Base-by-base conservation (phyloP, 2,888 invertebrate species). In the Acrocera orbiculus region DNA sequence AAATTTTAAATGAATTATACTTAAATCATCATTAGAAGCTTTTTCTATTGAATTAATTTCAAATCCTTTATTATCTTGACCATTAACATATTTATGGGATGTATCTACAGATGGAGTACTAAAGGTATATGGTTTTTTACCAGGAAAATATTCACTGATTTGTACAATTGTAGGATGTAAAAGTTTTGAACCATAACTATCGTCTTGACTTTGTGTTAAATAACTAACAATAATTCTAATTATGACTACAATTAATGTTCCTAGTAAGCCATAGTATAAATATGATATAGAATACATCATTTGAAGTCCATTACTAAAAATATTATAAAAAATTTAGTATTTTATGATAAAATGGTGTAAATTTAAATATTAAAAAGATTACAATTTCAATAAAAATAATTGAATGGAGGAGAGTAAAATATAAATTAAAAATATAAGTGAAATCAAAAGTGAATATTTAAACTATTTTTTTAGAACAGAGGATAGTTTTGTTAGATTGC, bases 221-320 rank as follows among this genome's bases (percentile, higher is more conserved):
- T 68, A 66, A 46, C 83, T 82, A 10, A 81, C 66, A 3, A 79
- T 52, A 36, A 71, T 65, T 6, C 83, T 85, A 2, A 82, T 55
- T 1, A 67, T 37, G 1, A 85, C 67, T 2, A 83, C 82, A n/a
- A 76, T 67, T 14, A 73, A 42, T 13, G 81, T 81, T 1, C 85
- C 86, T 30, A 85, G 70, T 9, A 82, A 66, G 2, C 81, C 77
- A 54, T 85, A 86, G 67, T 85, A 85, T 83, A 85, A 85, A 60
- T 82, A 86, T 2, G 82, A 80, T 29, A 82, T 66, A 1, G 76
- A 70, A 53, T 81, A 83, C 41, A 83, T 60, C 28, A 64, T 61
- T 20, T 69, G 61, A 28, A 76, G 41, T 5, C 67, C 61, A 41
- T 68, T 65, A 14, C 70, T 72, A 20, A 10, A 24, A 24, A 11